Percentiles rank a stretch among this genome's conserved stretches.
phyloP scores from a whole-genome alignment of 2,888 invertebrate species.

The Drosophila picticornis region DNA sequence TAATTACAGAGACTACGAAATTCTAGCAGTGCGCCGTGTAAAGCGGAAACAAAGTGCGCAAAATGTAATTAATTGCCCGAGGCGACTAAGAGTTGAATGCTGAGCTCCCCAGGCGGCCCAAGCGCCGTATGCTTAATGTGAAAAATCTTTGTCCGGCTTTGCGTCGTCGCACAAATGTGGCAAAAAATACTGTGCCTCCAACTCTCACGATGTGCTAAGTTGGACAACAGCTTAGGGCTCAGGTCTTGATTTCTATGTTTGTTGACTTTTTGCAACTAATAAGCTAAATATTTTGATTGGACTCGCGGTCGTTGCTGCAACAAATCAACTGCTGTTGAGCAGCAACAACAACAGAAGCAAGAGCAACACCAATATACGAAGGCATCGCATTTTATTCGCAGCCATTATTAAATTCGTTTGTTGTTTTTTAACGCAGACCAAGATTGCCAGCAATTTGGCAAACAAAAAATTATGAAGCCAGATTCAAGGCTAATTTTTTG shows the following conservation, averaged over 20 bases:
- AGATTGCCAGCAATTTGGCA: slow-evolving; percentile 70
- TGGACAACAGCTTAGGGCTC: background rate
- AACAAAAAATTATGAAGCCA: slow-evolving; percentile 46
- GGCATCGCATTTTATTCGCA: slow-evolving; percentile 48
- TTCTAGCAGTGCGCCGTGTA: slow-evolving; percentile 64
- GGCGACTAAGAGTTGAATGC: slow-evolving; percentile 16
- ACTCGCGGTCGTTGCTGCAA: slow-evolving; percentile 40
- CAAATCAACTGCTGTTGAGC: slow-evolving; percentile 9
- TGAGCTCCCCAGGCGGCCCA: slow-evolving; percentile 18
- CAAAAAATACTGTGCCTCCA: slow-evolving; percentile 26
- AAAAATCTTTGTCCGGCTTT: slow-evolving; percentile 15
- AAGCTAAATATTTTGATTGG: slow-evolving; percentile 77
- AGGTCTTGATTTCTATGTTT: slow-evolving; percentile 24
- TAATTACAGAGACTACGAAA: slow-evolving; percentile 62
- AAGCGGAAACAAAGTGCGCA: slow-evolving; percentile 78
- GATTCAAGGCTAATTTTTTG: slow-evolving; percentile 60
- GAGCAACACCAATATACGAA: slow-evolving; percentile 32
- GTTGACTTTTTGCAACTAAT: slow-evolving; percentile 64
- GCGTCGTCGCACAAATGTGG: slow-evolving; percentile 46
- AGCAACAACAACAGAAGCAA: slow-evolving; percentile 23
- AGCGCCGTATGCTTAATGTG: slow-evolving; percentile 59
- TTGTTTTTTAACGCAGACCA: slow-evolving; percentile 40
- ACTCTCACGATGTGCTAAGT: slow-evolving; percentile 34
- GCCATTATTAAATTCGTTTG: slow-evolving; percentile 49
- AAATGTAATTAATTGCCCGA: slow-evolving; percentile 76